phyloP scores from a whole-genome alignment of 2,113 vertebrate genomes.

The Oryzias celebensis region DNA sequence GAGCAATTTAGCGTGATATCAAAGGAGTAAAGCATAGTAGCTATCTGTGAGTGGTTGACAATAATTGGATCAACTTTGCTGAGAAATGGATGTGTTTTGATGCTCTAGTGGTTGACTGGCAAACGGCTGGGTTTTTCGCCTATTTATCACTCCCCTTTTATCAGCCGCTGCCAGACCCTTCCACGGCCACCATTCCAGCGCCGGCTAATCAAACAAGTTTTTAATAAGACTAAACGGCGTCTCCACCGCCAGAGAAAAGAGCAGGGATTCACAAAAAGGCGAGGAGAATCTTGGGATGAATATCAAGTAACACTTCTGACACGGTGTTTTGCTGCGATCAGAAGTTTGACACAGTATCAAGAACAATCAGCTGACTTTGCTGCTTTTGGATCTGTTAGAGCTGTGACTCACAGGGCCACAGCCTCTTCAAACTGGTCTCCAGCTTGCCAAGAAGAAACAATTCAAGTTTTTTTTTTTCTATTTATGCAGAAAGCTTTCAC shows the following conservation, averaged over 20 bases:
- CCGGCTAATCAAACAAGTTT: slow-evolving; percentile 88
- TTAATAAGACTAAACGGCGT: slow-evolving; percentile 85
- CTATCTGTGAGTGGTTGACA: slow-evolving; percentile 84
- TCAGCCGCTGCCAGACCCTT: slow-evolving; percentile 86
- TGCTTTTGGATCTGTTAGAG: slow-evolving; percentile 48
- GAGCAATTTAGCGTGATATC: slow-evolving; percentile 93
- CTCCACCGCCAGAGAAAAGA: slow-evolving; percentile 70
- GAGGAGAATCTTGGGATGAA: slow-evolving; percentile 71
- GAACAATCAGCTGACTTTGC: slow-evolving; percentile 57
- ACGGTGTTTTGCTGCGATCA: slow-evolving; percentile 35
- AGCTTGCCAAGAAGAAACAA: slow-evolving; percentile 37
- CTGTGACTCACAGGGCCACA: slow-evolving; percentile 40
- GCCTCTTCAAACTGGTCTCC: slow-evolving; percentile 16
- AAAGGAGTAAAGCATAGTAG: slow-evolving; percentile 82
- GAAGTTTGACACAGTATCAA: slow-evolving; percentile 62
- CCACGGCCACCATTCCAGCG: slow-evolving; percentile 81
- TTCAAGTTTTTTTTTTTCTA: slow-evolving; percentile 16
- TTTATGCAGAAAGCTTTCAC: slow-evolving; percentile 21
- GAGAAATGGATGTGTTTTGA: slow-evolving; percentile 84
- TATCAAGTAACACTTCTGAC: slow-evolving; percentile 73
- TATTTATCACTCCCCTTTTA: slow-evolving; percentile 86
- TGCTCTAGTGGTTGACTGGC: slow-evolving; percentile 85
- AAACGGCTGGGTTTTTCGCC: slow-evolving; percentile 72
- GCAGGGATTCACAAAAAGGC: slow-evolving; percentile 57
- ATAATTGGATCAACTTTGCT: slow-evolving; percentile 94